Conservation (phyloP, 2,113 vertebrate genomes). For the Hymenochirus boettgeri region DNA sequence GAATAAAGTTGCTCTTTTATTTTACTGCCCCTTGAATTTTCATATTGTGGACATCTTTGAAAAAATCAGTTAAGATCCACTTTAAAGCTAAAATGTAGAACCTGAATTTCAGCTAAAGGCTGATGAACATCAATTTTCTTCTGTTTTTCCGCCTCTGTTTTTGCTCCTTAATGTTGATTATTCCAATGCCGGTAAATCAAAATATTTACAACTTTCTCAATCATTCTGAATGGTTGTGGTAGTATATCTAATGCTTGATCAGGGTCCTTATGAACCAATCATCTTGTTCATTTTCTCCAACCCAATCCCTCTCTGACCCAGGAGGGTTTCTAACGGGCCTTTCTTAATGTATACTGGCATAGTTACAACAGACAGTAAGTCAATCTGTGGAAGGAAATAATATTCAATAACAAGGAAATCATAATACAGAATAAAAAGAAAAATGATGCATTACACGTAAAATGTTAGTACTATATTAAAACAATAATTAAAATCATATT, state of each 20-base stretch:
- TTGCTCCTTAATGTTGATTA: constrained; percentile 51
- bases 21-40: too few species aligned
- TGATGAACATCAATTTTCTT: constrained; percentile 42
- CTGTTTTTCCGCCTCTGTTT: constrained; percentile 34
- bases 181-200: constrained; percentile 58
- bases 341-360: constrained; percentile 44
- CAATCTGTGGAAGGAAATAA: too few species aligned
- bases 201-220: constrained; percentile 57
- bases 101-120: constrained; percentile 57
- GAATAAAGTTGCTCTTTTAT: too few species aligned
- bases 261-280: constrained; percentile 54
- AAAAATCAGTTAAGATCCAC: too few species aligned
- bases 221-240: constrained; percentile 67
- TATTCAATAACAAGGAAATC: too few species aligned
- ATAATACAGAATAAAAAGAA: too few species aligned
- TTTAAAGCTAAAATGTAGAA: constrained; percentile 51
- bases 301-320: constrained; percentile 59
- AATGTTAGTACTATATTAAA: too few species aligned
- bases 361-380: too few species aligned
- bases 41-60: too few species aligned
- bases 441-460: too few species aligned
- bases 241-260: constrained; percentile 47
- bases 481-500: too few species aligned
- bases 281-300: constrained; percentile 49
- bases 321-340: constrained; percentile 46